Conservation (phyloP, 2,888 invertebrate species). For the Aricia artaxerxes region DNA sequence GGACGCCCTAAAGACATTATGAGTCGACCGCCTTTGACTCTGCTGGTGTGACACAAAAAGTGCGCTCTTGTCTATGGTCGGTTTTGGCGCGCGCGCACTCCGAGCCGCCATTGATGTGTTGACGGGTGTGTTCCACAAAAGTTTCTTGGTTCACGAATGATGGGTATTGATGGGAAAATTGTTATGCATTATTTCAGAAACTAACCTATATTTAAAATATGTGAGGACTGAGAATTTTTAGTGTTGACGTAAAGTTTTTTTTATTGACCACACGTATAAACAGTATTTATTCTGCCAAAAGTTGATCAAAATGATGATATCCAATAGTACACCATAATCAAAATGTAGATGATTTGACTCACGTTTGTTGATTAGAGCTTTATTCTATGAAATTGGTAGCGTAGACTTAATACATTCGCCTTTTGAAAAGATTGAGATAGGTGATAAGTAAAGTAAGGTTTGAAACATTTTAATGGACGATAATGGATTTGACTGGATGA, state of each 20-base stretch:
- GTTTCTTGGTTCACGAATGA: slow-evolving; percentile 3
- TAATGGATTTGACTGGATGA: background rate
- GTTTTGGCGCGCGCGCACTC: slow-evolving; percentile 25
- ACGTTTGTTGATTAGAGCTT: slow-evolving; percentile 15
- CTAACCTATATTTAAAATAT: background rate
- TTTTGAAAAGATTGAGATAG: slow-evolving; percentile 20
- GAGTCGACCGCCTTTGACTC: slow-evolving; percentile 32
- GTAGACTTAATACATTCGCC: slow-evolving; percentile 20
- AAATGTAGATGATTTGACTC: background rate
- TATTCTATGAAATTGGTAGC: background rate
- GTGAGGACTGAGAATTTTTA: background rate
- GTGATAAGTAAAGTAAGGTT: background rate
- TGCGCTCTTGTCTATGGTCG: slow-evolving; percentile 20
- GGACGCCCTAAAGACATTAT: slow-evolving; percentile 46
- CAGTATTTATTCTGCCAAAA: slow-evolving; percentile 16
- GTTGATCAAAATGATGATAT: background rate
- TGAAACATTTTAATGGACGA: background rate
- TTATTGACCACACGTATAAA: background rate
- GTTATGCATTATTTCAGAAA: background rate
- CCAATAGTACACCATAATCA: background rate
- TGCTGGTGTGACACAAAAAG: slow-evolving; percentile 14
- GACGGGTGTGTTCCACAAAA: slow-evolving; percentile 18
- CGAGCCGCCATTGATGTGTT: background rate
- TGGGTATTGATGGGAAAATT: background rate
- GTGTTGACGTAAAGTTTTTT: background rate